Conservation (phyloP, 2,888 invertebrate genomes). For the Callimorpha dominula region DNA sequence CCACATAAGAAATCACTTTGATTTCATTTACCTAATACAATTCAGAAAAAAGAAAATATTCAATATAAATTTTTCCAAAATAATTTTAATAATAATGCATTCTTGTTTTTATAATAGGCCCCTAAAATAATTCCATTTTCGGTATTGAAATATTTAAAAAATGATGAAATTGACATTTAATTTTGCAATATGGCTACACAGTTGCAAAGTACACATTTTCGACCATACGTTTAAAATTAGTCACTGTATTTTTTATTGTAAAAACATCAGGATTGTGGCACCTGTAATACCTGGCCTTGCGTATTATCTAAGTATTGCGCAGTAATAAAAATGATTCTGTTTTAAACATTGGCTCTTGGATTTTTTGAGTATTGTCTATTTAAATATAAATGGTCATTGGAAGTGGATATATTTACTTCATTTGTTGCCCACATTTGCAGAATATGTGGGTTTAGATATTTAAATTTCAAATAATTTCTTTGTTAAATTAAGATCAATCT, state of each 20-base stretch:
- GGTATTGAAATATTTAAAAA: neutral
- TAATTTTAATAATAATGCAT: neutral
- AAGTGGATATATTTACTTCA: constrained; percentile 37
- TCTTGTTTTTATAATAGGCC: neutral
- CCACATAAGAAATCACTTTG: neutral
- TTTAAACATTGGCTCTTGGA: constrained; percentile 31
- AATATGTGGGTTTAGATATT: too few species aligned
- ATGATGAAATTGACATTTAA: neutral
- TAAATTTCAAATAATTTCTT: too few species aligned
- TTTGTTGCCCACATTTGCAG: constrained; percentile 15
- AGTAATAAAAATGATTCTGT: constrained; percentile 44
- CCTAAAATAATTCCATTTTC: neutral
- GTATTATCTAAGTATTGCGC: constrained; percentile 54
- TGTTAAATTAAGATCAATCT: constrained; percentile 14
- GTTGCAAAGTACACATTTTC: neutral
- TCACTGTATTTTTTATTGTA: neutral
- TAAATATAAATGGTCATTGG: constrained; percentile 27
- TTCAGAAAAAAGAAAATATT: too few species aligned
- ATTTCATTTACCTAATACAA: too few species aligned
- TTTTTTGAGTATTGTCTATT: constrained; percentile 37
- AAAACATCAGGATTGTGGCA: constrained; percentile 35
- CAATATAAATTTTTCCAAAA: too few species aligned
- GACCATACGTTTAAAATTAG: neutral
- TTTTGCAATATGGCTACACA: too few species aligned
- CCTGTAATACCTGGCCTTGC: constrained; percentile 44